Evolutionary conservation across 2,113 vertebrate genomes (phyloP), one percentile per base, ranked within the genome.

Genomic region (Rhizomys pruinosus): DNA sequence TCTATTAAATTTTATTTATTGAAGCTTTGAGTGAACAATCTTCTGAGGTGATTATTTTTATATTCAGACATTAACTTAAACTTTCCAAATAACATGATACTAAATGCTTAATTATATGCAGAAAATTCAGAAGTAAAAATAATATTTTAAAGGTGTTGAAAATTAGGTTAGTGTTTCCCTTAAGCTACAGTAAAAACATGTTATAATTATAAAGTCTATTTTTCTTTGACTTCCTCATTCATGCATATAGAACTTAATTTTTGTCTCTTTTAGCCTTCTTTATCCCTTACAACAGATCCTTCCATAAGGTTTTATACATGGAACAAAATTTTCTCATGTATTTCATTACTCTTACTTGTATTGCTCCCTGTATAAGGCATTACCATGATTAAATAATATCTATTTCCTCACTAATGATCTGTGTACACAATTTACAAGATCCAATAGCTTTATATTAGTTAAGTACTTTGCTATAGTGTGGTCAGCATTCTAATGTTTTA

Each of bases 51-150:
- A 59, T 94, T 92, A 68, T 5, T 84, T 91, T 32, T 10, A 37
- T 80, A 82, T 47, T 66, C 2, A 71, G 42, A 1, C n/a, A 68
- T 80, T 82, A 20, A 57, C 13, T 44, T 95, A 92, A 34, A 57
- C 7, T 92, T 90, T 47, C 10, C 15, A 93, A 89, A 93, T n/a
- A 94, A 95, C 72, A 81, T 52, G 86, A 59, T 5, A 85, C 6
- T 9, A 86, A 57, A 59, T 86, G 17, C 59, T 23, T 42, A 80
- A 63, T 71, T 71, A 71, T n/a, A 25, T 61, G 15, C 10, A 87
- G 61, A 84, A 77, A 34, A 88, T 23, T 5, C 69, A n/a, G 13
- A 68, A 68, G 25, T 69, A 68, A 64, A 94, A 69, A 64, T 10
- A 52, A 32, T 47, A 7, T 39, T 57, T 77, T 74, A 44, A 90